phyloP scores from a whole-genome alignment of 1,140 invertebrate species.

The Drosophila subobscura region DNA sequence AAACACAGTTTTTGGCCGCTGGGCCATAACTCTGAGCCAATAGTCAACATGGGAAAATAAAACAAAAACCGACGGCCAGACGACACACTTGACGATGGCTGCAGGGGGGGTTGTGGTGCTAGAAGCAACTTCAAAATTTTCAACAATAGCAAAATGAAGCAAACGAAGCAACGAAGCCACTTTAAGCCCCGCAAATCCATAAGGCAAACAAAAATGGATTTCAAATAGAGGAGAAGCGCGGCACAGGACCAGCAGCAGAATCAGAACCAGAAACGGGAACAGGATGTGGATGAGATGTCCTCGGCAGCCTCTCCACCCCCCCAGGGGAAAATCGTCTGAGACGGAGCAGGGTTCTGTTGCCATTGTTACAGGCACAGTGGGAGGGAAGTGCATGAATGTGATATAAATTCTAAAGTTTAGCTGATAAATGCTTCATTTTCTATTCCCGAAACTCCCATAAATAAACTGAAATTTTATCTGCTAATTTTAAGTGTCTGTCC shows the following conservation, averaged over 20 bases:
- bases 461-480: not conserved
- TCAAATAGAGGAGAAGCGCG: conserved; percentile 67
- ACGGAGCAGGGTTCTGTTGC: conserved; percentile 44
- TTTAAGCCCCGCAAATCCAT: conserved; percentile 82
- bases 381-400: conserved; percentile 7
- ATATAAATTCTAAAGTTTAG: too few relatives aligned
- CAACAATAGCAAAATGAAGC: conserved; percentile 80
- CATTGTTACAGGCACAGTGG: conserved; percentile 56
- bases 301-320: not conserved
- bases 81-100: conserved; percentile 57
- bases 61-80: conserved; percentile 69
- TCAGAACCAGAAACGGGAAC: conserved; percentile 21
- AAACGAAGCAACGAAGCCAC: conserved; percentile 81
- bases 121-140: conserved; percentile 62
- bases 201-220: conserved; percentile 83
- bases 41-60: conserved; percentile 79
- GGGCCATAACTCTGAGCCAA: conserved; percentile 76
- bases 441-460: too few relatives aligned
- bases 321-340: conserved; percentile 15
- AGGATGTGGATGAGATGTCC: conserved; percentile 37
- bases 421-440: too few relatives aligned
- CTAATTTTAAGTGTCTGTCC: not conserved
- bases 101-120: conserved; percentile 2
- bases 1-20: conserved; percentile 72
- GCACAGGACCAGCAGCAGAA: conserved; percentile 24